Evolutionary conservation across 1,140 invertebrate species (phyloP), one percentile per base, ranked within the genome.

Genomic region (Eupeodes corollae): DNA sequence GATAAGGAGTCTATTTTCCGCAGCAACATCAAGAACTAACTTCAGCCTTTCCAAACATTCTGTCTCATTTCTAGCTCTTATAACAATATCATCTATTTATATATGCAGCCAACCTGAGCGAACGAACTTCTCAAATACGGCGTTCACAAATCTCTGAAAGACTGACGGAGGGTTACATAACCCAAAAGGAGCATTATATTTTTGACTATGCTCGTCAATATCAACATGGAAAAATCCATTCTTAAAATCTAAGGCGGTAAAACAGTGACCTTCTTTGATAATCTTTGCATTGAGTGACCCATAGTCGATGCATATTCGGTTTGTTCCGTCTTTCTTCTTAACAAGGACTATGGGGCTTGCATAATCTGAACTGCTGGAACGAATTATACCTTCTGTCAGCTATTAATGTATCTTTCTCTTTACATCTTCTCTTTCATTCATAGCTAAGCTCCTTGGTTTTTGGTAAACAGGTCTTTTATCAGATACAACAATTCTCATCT

Each of bases 231-330:
- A 61, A 49, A 64, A 58, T 40, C 47, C 48, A 55, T 61, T 58
- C 50, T 55, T 53, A 12, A 56, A 46, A 44, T 62, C 60, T 26
- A 63, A 42, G 6, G 52, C 54, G 15, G 37, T 52, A 50, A 60
- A 63, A n/a, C n/a, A n/a, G n/a, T n/a, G n/a, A n/a, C n/a, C n/a
- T n/a, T 72, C 67, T 1, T 57, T 52, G 6, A 51, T 46, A 6
- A 67, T 74, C 3, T 58, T 16, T 2, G 51, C 34, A 52, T 75
- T 76, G 1, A 75, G 48, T 14, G 40, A 26, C 11, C 67, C 50
- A 47, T 70, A 76, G 52, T 76, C 72, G 0, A 71, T 63, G 44
- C 61, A 67, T 2, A 61, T 54, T 10, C 70, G 49, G 50, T 55
- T 67, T 1, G 52, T 44, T 1, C 61, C 67, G 47, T 63, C 52